Evolutionary conservation across 2,113 vertebrate species (phyloP).

Genomic region (Leptobrachium leishanense): DNA sequence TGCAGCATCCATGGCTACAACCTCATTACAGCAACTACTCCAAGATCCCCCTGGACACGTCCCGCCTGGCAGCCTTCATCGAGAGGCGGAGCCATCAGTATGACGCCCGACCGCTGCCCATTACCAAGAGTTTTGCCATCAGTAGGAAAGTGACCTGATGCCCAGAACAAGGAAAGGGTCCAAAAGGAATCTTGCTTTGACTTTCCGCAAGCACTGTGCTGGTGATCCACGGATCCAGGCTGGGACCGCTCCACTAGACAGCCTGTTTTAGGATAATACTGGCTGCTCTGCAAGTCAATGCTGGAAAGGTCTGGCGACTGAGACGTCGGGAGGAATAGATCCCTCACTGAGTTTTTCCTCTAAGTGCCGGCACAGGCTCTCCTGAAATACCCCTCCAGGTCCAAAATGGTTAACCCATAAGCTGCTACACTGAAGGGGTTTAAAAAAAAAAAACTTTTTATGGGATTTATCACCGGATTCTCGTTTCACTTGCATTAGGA

Average conservation of each 20-base stretch:
- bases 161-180: neutral
- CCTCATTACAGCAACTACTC: constrained; percentile 85
- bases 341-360: too few species aligned
- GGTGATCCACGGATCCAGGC: neutral
- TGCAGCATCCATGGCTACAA: constrained; percentile 93
- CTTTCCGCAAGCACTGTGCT: neutral
- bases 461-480: too few species aligned
- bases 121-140: constrained; percentile 86
- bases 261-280: too few species aligned
- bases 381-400: too few species aligned
- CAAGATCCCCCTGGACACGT: constrained; percentile 87
- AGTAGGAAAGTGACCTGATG: constrained; percentile 55
- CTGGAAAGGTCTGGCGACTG: too few species aligned
- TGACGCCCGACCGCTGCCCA: constrained; percentile 81
- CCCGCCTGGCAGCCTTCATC: constrained; percentile 86
- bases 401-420: too few species aligned
- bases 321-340: too few species aligned
- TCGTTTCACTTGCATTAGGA: too few species aligned
- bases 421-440: too few species aligned
- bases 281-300: too few species aligned
- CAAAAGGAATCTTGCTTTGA: neutral
- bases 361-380: too few species aligned
- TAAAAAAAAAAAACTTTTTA: too few species aligned
- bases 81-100: constrained; percentile 91
- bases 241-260: neutral